Percentiles rank a stretch among this genome's conserved stretches.
Conservation (phyloP, 1,140 invertebrate species). For the Caenorhabditis latens region DNA sequence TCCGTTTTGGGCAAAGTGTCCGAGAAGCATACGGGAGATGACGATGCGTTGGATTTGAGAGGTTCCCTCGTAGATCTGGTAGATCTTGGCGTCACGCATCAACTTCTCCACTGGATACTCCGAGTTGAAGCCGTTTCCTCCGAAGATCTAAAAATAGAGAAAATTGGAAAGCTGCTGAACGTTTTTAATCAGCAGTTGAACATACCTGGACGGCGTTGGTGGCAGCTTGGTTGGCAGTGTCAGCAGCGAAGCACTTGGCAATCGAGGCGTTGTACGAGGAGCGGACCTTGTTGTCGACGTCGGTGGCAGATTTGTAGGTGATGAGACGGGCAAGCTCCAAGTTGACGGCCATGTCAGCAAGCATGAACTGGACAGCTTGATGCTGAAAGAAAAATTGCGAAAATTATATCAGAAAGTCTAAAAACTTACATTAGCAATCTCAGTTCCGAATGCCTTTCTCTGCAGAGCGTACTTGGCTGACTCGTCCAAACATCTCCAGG, state of each 20-base stretch:
- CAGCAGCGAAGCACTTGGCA: slow-evolving; percentile 91
- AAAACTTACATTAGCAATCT: slow-evolving; percentile 81
- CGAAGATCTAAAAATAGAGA: slow-evolving; percentile 84
- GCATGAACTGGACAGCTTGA: slow-evolving; percentile 91
- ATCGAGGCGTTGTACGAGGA: slow-evolving; percentile 90
- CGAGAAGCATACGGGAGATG: slow-evolving; percentile 85
- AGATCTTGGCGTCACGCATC: slow-evolving; percentile 98
- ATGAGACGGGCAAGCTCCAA: slow-evolving; percentile 89
- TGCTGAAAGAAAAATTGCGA: slow-evolving; percentile 17
- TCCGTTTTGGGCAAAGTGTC: slow-evolving; percentile 51
- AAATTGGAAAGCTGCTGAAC: no score
- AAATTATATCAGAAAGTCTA: not conserved
- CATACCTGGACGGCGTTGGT: slow-evolving; percentile 92
- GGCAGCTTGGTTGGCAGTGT: slow-evolving; percentile 95
- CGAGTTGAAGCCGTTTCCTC: slow-evolving; percentile 91
- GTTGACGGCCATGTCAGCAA: slow-evolving; percentile 93
- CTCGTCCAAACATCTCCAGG: slow-evolving; percentile 90
- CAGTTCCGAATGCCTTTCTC: slow-evolving; percentile 91
- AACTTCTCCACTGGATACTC: slow-evolving; percentile 99
- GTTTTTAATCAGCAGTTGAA: slow-evolving; percentile 37
- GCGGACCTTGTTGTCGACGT: slow-evolving; percentile 82
- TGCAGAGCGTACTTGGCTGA: slow-evolving; percentile 92
- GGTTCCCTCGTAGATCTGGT: slow-evolving; percentile 94
- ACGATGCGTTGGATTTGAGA: slow-evolving; percentile 91
- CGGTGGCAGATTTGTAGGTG: slow-evolving; percentile 89